Evolutionary conservation across 2,888 invertebrate genomes (phyloP).

Genomic region (Aethes cnicana): DNA sequence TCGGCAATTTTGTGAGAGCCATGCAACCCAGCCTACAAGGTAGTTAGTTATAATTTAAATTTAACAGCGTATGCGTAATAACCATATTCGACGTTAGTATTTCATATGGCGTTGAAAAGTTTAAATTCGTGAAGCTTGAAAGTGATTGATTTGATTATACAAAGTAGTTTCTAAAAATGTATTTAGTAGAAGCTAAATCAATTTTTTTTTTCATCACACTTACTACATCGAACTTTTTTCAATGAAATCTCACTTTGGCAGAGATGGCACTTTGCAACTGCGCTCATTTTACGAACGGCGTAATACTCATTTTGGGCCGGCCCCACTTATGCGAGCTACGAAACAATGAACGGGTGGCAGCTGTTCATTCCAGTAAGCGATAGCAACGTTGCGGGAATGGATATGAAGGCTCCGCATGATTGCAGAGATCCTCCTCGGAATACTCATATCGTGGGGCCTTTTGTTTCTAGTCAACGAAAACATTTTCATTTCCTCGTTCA

Average conservation of each 20-base stretch:
- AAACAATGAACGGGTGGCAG: slow-evolving; percentile 61
- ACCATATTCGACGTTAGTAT: no score
- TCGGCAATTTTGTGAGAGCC: no score
- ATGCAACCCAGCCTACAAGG: no score
- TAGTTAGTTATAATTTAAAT: no score
- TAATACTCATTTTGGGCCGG: slow-evolving; percentile 47
- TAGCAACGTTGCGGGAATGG: slow-evolving; percentile 50
- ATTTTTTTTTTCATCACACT: background rate
- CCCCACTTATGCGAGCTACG: slow-evolving; percentile 49
- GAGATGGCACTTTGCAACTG: slow-evolving; percentile 8
- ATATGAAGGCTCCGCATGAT: slow-evolving; percentile 56
- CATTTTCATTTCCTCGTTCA: slow-evolving; percentile 58
- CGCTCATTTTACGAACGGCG: slow-evolving; percentile 37
- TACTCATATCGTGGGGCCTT: slow-evolving; percentile 53
- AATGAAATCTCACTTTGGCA: slow-evolving; percentile 5
- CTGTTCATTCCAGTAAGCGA: slow-evolving; percentile 65
- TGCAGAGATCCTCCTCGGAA: slow-evolving; percentile 50
- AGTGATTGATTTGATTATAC: no score
- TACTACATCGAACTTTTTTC: slow-evolving; percentile 8
- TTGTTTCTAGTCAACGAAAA: slow-evolving; percentile 56
- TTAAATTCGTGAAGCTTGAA: no score
- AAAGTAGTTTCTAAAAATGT: no score
- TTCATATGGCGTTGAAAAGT: no score
- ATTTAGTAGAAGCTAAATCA: no score
- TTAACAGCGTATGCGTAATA: no score